A percentile compares a stretch with the other conserved stretches of the same genome.
These are phyloP conservation scores for Entomobrya multifasciata DNA, from an alignment of 2,888 invertebrate species.

Conservation along the genomic window DNA sequence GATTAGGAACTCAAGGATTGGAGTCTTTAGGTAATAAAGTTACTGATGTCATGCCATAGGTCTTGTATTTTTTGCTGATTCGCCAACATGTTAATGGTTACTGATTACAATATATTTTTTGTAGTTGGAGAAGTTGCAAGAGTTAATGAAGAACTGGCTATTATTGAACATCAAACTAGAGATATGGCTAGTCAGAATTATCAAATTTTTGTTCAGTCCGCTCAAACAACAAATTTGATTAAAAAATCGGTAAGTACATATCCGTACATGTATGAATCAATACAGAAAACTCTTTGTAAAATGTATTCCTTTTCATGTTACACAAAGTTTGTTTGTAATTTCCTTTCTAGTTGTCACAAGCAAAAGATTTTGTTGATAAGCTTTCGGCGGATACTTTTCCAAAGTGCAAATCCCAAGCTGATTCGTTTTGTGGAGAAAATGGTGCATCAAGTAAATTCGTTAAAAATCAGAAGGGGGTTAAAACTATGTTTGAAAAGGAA, in stretches of 20 bases:
- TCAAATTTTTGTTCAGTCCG: conserved; percentile 79
- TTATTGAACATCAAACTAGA: conserved; percentile 78
- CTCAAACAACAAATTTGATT: conserved; percentile 78
- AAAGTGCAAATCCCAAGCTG: conserved; percentile 59
- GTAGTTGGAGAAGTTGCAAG: conserved; percentile 78
- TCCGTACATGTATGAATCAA: too few relatives aligned
- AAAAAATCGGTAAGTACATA: conserved; percentile 76
- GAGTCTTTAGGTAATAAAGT: conserved; percentile 77
- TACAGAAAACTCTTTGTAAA: background rate
- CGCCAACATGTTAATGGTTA: background rate
- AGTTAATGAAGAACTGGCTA: conserved; percentile 77
- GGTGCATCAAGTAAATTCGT: conserved; percentile 67
- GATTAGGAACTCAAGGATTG: conserved; percentile 77
- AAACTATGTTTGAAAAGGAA: conserved; percentile 71
- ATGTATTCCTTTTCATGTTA: background rate
- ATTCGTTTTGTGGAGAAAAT: conserved; percentile 69
- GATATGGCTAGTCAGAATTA: conserved; percentile 79
- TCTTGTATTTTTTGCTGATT: background rate
- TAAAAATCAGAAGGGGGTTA: conserved; percentile 66
- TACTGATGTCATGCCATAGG: background rate
- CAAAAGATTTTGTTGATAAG: conserved; percentile 70
- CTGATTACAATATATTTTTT: background rate
- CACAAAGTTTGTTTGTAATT: background rate
- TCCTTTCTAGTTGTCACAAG: conserved; percentile 73
- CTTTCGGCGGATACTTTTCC: conserved; percentile 74